A percentile compares a stretch with the other conserved stretches of the same genome.
Evolutionary conservation across 2,888 invertebrate species (phyloP).

Genomic region (Eupsilia transversa): DNA sequence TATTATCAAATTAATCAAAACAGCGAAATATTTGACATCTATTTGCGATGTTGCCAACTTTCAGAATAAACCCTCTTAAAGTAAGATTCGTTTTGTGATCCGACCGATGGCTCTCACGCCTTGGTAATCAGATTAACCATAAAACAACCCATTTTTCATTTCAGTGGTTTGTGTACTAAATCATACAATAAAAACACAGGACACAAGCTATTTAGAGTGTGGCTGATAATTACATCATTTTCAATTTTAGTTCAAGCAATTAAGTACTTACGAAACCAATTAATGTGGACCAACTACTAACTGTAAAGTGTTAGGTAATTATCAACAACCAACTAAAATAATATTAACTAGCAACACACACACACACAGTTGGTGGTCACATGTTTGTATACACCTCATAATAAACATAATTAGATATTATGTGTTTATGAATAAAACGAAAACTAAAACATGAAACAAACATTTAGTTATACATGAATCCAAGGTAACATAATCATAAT

Average conservation of each 20-base stretch:
- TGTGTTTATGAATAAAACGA: not conserved
- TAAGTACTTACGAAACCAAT: slow-evolving; percentile 25
- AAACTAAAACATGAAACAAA: slow-evolving; percentile 5
- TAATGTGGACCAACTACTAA: slow-evolving; percentile 17
- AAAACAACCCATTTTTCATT: not conserved
- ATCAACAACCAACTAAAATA: slow-evolving; percentile 13
- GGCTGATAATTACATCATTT: slow-evolving; percentile 2
- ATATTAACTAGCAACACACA: slow-evolving; percentile 28
- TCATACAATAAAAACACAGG: not conserved
- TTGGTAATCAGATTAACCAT: not conserved
- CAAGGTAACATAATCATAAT: not conserved
- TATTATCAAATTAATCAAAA: too few relatives aligned
- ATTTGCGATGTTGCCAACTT: too few relatives aligned
- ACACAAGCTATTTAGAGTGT: not conserved
- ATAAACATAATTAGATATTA: not conserved
- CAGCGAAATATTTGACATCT: too few relatives aligned
- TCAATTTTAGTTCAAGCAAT: not conserved
- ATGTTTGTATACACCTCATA: slow-evolving; percentile 24
- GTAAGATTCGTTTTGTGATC: too few relatives aligned
- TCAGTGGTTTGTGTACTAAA: too few relatives aligned
- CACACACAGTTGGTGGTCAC: slow-evolving; percentile 3
- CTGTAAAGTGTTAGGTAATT: slow-evolving; percentile 36
- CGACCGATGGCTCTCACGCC: too few relatives aligned
- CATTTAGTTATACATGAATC: slow-evolving; percentile 4
- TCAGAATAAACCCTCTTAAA: too few relatives aligned